Evolutionary conservation across 30 jellyfish, hydroid and myxozoan genomes (phyloP).

Genomic region (Aurelia aurita complex sp. Pacific): DNA sequence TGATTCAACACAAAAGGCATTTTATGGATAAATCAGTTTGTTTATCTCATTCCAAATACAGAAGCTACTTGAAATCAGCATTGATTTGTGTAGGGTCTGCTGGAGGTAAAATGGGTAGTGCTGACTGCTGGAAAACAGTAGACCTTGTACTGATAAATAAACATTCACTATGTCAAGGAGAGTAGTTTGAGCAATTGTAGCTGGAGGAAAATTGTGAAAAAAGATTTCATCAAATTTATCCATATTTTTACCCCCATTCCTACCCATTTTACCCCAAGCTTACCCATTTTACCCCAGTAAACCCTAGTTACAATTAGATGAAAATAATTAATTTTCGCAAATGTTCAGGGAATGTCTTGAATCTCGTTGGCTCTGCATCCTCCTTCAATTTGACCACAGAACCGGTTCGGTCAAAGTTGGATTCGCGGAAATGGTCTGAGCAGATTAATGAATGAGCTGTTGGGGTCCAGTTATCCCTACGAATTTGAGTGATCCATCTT

Average conservation of each 20-base stretch:
- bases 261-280: not conserved
- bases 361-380: conserved; percentile 55
- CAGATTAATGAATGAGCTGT: conserved; percentile 22
- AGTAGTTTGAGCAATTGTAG: not conserved
- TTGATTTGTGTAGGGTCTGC: no score
- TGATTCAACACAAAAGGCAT: no score
- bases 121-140: no score
- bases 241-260: not conserved
- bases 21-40: no score
- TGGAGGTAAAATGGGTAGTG: no score
- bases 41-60: no score
- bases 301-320: not conserved
- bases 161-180: no score
- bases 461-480: conserved; percentile 36
- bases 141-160: no score
- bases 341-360: conserved; percentile 49
- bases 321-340: conserved; percentile 16
- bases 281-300: not conserved
- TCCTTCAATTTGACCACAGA: not conserved
- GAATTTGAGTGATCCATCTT: conserved; percentile 28
- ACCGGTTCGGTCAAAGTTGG: conserved; percentile 24
- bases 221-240: no score
- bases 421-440: conserved; percentile 49
- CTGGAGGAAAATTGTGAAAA: no score
- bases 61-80: no score